A percentile compares a stretch with the other conserved stretches of the same genome.
Evolutionary conservation across 2,888 invertebrate species (phyloP).

Genomic region (Miltochrista miniata): DNA sequence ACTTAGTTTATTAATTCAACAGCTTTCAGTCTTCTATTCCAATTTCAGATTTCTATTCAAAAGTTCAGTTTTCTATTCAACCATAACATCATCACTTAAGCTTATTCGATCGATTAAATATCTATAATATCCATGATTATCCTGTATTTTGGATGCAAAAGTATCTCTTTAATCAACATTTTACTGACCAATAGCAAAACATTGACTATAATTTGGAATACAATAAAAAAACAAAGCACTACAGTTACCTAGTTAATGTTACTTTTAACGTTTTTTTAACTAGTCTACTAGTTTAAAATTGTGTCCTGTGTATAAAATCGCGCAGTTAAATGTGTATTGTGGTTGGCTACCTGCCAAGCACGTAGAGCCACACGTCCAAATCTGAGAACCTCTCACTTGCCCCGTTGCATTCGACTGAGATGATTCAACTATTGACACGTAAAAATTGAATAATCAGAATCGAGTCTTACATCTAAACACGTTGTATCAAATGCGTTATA

Average conservation of each 20-base stretch:
- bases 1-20: too few species aligned
- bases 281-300: slow-evolving; percentile 74
- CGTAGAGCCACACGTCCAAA: slow-evolving; percentile 60
- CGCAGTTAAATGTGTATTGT: slow-evolving; percentile 69
- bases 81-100: too few species aligned
- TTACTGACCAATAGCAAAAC: slow-evolving; percentile 18
- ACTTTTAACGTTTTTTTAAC: slow-evolving; percentile 71
- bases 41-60: too few species aligned
- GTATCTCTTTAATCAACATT: slow-evolving; percentile 27
- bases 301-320: slow-evolving; percentile 74
- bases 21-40: too few species aligned
- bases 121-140: too few species aligned
- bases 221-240: slow-evolving; percentile 46
- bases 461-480: too few species aligned
- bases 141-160: slow-evolving; percentile 7
- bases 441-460: slow-evolving; percentile 59
- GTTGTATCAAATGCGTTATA: too few species aligned
- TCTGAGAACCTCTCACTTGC: slow-evolving; percentile 68
- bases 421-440: slow-evolving; percentile 67
- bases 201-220: slow-evolving; percentile 30
- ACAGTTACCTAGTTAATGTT: slow-evolving; percentile 53
- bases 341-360: slow-evolving; percentile 69
- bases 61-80: too few species aligned
- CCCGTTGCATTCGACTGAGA: slow-evolving; percentile 49
- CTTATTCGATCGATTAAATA: too few species aligned